These are phyloP conservation scores for Platysternon megacephalum DNA, from an alignment of 2,113 vertebrate genomes.

Conservation along the genomic window DNA sequence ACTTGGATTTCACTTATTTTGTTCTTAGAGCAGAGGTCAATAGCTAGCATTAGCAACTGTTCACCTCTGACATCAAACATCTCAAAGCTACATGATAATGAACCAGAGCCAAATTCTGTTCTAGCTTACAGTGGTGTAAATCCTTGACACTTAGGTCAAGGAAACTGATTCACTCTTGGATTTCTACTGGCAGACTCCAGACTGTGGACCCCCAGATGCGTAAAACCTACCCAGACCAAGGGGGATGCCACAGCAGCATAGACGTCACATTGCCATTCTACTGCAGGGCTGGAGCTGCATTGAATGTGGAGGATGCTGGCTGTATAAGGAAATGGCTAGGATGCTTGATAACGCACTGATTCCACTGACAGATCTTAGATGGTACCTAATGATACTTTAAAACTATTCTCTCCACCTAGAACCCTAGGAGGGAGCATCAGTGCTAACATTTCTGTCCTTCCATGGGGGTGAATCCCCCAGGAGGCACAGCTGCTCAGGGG, in stretches of 20 bases:
- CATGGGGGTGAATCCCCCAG: no score
- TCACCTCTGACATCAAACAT: not conserved
- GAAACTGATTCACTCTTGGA: not conserved
- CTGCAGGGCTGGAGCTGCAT: not conserved
- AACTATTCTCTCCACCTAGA: not conserved
- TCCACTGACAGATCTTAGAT: not conserved
- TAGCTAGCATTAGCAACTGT: not conserved
- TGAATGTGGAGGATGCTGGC: not conserved
- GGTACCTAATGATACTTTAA: not conserved
- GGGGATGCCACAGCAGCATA: not conserved
- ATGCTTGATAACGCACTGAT: not conserved
- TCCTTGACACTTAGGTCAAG: not conserved
- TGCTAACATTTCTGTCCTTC: not conserved
- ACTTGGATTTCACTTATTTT: not conserved
- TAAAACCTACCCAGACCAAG: not conserved
- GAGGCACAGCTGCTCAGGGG: not conserved
- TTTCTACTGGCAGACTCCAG: not conserved
- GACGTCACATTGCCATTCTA: rapidly evolving
- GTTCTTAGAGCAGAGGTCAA: not conserved
- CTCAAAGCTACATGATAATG: rapidly evolving
- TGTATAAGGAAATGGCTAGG: not conserved
- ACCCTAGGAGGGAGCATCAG: not conserved
- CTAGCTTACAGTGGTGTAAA: not conserved
- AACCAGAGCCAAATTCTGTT: not conserved
- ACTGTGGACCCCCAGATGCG: not conserved